Conservation (phyloP, 2,888 invertebrate species). For the Stenoptilia bipunctidactyla region DNA sequence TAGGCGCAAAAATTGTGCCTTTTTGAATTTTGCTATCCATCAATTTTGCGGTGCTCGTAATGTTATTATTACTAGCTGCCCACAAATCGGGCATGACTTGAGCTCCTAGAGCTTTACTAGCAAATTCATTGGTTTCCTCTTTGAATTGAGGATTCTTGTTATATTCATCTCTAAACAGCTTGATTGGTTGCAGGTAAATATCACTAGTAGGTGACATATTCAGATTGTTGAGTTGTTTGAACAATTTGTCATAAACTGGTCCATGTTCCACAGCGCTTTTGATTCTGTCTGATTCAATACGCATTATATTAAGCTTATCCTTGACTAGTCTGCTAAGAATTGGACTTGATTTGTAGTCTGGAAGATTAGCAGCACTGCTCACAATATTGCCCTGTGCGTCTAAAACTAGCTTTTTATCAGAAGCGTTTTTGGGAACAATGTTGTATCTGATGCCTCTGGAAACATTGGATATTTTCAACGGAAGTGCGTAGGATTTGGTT, state of each 20-base stretch:
- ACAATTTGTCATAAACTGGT: slow-evolving; percentile 70
- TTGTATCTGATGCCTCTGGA: slow-evolving; percentile 60
- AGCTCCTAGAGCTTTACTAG: slow-evolving; percentile 53
- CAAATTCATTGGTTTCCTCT: slow-evolving; percentile 66
- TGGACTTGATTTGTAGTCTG: slow-evolving; percentile 59
- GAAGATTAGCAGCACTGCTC: slow-evolving; percentile 58
- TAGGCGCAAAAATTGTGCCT: slow-evolving; percentile 63
- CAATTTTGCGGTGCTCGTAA: slow-evolving; percentile 48
- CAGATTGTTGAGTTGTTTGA: slow-evolving; percentile 63
- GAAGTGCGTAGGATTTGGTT: slow-evolving; percentile 58
- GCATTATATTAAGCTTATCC: slow-evolving; percentile 64
- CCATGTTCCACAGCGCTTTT: slow-evolving; percentile 73
- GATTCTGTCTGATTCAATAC: slow-evolving; percentile 67
- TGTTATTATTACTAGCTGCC: slow-evolving; percentile 51
- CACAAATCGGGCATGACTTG: slow-evolving; percentile 57
- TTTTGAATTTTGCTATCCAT: slow-evolving; percentile 55
- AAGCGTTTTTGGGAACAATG: slow-evolving; percentile 60
- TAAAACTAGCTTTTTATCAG: slow-evolving; percentile 60
- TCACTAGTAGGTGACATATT: slow-evolving; percentile 64
- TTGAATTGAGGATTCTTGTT: slow-evolving; percentile 65
- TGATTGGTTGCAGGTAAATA: slow-evolving; percentile 67
- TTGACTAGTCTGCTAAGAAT: slow-evolving; percentile 58
- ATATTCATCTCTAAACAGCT: slow-evolving; percentile 66
- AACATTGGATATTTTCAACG: slow-evolving; percentile 58
- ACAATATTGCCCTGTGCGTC: slow-evolving; percentile 62